Conservation (phyloP, 2,888 invertebrate genomes). For the Tetranychus piercei region DNA sequence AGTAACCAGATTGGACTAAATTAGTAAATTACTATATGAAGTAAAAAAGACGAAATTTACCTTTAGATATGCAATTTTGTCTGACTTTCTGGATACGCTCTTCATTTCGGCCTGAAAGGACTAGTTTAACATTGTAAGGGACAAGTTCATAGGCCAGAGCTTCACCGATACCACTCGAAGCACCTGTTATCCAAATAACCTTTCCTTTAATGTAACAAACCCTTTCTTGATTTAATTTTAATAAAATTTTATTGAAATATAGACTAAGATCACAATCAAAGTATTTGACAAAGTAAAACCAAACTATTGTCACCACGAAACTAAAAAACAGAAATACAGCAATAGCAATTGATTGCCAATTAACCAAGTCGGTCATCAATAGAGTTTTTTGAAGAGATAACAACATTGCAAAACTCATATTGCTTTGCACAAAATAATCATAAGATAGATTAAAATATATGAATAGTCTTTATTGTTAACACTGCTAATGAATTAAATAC, state of each 20-base stretch:
- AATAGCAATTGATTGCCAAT: background rate
- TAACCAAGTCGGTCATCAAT: background rate
- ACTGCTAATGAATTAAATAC: no score
- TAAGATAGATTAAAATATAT: no score
- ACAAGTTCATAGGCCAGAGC: background rate
- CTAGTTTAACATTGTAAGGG: background rate
- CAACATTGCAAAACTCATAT: no score
- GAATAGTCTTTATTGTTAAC: no score
- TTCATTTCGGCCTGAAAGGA: background rate
- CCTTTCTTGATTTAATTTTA: background rate
- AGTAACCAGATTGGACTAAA: background rate
- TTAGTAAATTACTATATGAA: background rate
- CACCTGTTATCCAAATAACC: background rate
- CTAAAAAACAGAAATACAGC: background rate
- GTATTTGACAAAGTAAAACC: background rate
- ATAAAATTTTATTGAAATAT: background rate
- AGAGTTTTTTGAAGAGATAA: background rate
- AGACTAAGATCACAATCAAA: background rate
- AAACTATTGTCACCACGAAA: background rate
- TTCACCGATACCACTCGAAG: constrained; percentile 6
- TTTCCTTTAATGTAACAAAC: background rate
- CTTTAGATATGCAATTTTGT: background rate
- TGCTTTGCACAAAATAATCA: no score
- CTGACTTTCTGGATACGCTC: background rate
- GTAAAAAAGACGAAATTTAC: background rate